Conservation (phyloP, 2,113 vertebrate species). For the Ptychochromis oligacanthus region DNA sequence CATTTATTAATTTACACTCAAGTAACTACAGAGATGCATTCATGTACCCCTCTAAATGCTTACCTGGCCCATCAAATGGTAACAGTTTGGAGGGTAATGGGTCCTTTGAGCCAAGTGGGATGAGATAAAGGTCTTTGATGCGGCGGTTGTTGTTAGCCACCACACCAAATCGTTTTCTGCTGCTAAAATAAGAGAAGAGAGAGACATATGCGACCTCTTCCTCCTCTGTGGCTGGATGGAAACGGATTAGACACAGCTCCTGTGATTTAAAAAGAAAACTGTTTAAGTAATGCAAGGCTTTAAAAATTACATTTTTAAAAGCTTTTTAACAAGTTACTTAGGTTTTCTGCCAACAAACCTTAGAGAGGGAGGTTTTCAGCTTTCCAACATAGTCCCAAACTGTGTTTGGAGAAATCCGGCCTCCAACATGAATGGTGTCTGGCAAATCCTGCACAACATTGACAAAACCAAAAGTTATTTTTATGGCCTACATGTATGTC, state of each 20-base stretch:
- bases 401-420: constrained; percentile 92
- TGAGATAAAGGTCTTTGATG: constrained; percentile 99
- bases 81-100: constrained; percentile 96
- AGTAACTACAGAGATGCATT: background rate
- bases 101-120: constrained; percentile 93
- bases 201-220: constrained; percentile 98
- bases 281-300: background rate
- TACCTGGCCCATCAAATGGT: constrained; percentile 99
- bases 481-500: background rate
- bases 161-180: constrained; percentile 94
- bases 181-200: constrained; percentile 99
- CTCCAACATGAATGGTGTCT: constrained; percentile 96
- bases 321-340: background rate
- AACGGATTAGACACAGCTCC: constrained; percentile 97
- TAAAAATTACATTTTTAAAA: background rate
- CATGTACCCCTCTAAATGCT: constrained; percentile 75
- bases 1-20: background rate
- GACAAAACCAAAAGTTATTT: background rate
- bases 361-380: constrained; percentile 94
- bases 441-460: constrained; percentile 90
- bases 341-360: constrained; percentile 82
- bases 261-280: constrained; percentile 60
- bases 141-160: constrained; percentile 97
- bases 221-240: constrained; percentile 97
- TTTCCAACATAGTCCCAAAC: constrained; percentile 99